These are phyloP conservation scores for Zonitis immaculata DNA, from an alignment of 2,888 invertebrate genomes.

Conservation along the genomic window DNA sequence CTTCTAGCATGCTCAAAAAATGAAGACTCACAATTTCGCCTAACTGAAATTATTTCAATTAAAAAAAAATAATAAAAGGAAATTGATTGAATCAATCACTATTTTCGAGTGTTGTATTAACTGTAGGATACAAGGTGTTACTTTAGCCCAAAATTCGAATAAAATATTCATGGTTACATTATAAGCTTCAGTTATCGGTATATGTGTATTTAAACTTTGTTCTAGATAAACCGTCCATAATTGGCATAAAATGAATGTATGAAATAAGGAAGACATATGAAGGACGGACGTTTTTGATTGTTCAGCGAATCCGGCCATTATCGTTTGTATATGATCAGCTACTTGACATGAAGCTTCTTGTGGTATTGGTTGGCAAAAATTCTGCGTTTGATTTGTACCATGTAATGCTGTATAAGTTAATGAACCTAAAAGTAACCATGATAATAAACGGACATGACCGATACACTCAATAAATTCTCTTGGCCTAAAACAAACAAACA, in stretches of 20 bases:
- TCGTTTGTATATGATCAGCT: conserved; percentile 95
- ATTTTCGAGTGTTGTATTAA: conserved; percentile 88
- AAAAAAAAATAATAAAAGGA: conserved; percentile 1
- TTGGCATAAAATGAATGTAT: conserved; percentile 96
- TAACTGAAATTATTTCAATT: conserved; percentile 55
- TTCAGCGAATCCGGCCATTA: conserved; percentile 95
- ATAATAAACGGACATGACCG: conserved; percentile 86
- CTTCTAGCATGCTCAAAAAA: conserved; percentile 91
- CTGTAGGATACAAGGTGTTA: conserved; percentile 92
- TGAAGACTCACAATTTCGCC: conserved; percentile 98
- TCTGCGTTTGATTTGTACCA: conserved; percentile 48
- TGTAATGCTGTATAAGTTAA: conserved; percentile 78
- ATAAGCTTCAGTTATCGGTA: conserved; percentile 66
- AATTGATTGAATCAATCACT: conserved; percentile 52
- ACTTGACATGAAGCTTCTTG: conserved; percentile 95
- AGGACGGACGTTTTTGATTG: conserved; percentile 86
- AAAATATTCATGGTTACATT: conserved; percentile 74
- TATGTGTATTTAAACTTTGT: conserved; percentile 66
- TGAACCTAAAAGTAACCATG: conserved; percentile 96
- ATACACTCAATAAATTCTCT: conserved; percentile 95
- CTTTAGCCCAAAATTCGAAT: conserved; percentile 97
- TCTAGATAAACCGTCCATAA: conserved; percentile 99
- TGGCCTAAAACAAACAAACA: conserved; percentile 54
- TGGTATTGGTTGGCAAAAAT: conserved; percentile 79
- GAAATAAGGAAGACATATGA: conserved; percentile 95